phyloP scores from a whole-genome alignment of 2,797 vertebrate genomes.

The Channallabes apus region DNA sequence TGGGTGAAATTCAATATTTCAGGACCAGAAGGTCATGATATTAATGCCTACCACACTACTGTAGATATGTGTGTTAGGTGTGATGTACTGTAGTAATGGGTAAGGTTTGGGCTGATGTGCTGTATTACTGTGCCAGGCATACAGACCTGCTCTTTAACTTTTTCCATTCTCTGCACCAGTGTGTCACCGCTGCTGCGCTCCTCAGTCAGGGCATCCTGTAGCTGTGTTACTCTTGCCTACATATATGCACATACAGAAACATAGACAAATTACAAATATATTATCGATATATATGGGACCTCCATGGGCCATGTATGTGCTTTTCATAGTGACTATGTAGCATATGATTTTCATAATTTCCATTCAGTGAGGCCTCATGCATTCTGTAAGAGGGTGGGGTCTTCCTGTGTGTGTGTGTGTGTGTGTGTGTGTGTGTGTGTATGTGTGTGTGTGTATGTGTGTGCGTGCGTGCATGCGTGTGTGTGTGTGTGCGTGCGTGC shows the following conservation, averaged over 20 bases:
- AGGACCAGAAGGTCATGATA: not conserved
- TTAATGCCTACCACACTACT: not conserved
- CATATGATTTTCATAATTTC: constrained; percentile 11
- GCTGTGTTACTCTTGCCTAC: constrained; percentile 83
- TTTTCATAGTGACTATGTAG: not conserved
- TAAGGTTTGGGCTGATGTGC: not conserved
- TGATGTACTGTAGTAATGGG: not conserved
- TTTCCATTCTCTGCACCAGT: constrained; percentile 85
- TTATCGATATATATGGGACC: not conserved
- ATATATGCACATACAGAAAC: constrained; percentile 18
- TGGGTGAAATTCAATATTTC: not conserved
- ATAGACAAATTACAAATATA: constrained; percentile 34
- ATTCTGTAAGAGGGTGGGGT: not conserved
- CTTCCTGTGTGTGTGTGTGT: not conserved
- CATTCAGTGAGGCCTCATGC: not conserved
- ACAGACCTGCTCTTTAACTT: constrained; percentile 89
- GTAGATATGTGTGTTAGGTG: not conserved
- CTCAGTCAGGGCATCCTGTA: constrained; percentile 87
- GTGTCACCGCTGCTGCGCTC: constrained; percentile 86
- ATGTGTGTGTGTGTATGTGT: not conserved
- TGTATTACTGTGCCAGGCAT: not conserved
- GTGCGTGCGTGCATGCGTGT: no score
- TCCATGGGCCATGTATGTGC: not conserved
- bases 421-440: not conserved
- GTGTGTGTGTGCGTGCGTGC: not conserved